Percentiles rank a stretch among this genome's conserved stretches.
Evolutionary conservation across 2,797 vertebrate species (phyloP).

Genomic region (Anabacerthia variegaticeps): DNA sequence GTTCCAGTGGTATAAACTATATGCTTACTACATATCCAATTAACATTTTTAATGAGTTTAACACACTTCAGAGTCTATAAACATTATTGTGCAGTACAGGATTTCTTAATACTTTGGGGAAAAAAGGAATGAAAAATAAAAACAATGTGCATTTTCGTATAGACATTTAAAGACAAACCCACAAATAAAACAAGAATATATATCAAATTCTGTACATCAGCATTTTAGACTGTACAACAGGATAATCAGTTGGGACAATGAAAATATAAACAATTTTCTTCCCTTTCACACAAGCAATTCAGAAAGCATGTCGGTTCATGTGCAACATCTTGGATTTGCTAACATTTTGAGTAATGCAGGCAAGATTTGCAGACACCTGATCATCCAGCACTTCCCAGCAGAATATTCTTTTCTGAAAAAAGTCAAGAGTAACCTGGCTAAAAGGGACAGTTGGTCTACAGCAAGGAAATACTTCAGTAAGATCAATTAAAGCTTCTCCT

Average conservation of each 20-base stretch:
- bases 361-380: not conserved
- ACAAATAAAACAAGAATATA: not conserved
- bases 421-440: not conserved
- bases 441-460: not conserved
- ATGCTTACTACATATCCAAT: conserved; percentile 2
- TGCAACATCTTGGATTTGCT: not conserved
- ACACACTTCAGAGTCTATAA: not conserved
- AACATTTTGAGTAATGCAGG: not conserved
- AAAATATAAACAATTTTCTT: not conserved
- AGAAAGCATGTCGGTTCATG: not conserved
- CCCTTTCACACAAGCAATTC: not conserved
- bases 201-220: not conserved
- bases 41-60: conserved; percentile 11
- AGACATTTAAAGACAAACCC: not conserved
- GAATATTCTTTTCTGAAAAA: not conserved
- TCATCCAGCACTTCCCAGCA: not conserved
- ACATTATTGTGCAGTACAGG: not conserved
- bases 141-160: not conserved
- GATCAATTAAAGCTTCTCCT: not conserved
- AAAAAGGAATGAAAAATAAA: not conserved
- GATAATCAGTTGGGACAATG: not conserved
- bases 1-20: conserved; percentile 8
- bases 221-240: not conserved
- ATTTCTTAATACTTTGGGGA: not conserved
- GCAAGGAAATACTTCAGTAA: not conserved